phyloP scores from a whole-genome alignment of 2,113 vertebrate species.

The Neogobius melanostomus region DNA sequence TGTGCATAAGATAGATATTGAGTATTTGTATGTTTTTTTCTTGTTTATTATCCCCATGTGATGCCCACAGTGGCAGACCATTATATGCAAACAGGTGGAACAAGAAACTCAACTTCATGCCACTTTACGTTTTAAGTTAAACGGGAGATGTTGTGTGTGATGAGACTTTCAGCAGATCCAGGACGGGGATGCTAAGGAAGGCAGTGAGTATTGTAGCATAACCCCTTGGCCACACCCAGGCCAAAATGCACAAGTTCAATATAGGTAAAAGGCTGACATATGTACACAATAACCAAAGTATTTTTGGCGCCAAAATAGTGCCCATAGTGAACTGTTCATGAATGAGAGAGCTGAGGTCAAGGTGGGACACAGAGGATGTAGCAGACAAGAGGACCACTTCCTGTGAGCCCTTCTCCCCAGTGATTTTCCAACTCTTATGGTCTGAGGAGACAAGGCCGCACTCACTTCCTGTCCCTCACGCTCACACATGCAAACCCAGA shows the following conservation, averaged over 20 bases:
- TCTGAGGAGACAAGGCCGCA: conserved; percentile 23
- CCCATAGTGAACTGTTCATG: neutral
- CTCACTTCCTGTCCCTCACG: conserved; percentile 32
- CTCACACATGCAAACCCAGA: conserved; percentile 16
- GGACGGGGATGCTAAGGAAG: no score
- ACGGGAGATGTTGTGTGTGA: no score
- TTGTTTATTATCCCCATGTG: no score
- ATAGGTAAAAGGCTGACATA: neutral
- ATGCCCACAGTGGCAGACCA: no score
- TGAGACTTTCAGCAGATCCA: no score
- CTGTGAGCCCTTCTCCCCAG: conserved; percentile 45
- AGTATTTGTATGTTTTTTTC: no score
- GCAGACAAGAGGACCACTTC: conserved; percentile 46
- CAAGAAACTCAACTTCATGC: no score
- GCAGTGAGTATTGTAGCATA: no score
- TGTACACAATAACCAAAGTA: neutral
- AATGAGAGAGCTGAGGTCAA: conserved; percentile 28
- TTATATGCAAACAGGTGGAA: no score
- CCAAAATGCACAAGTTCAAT: neutral
- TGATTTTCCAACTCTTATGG: conserved; percentile 22
- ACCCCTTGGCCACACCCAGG: no score
- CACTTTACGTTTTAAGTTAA: no score
- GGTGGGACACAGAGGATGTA: conserved; percentile 49
- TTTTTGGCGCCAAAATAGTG: neutral
- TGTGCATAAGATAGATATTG: no score